A percentile compares a stretch with the other conserved stretches of the same genome.
Evolutionary conservation across 2,797 vertebrate genomes (phyloP).

Genomic region (Sphenopsis melanotis): DNA sequence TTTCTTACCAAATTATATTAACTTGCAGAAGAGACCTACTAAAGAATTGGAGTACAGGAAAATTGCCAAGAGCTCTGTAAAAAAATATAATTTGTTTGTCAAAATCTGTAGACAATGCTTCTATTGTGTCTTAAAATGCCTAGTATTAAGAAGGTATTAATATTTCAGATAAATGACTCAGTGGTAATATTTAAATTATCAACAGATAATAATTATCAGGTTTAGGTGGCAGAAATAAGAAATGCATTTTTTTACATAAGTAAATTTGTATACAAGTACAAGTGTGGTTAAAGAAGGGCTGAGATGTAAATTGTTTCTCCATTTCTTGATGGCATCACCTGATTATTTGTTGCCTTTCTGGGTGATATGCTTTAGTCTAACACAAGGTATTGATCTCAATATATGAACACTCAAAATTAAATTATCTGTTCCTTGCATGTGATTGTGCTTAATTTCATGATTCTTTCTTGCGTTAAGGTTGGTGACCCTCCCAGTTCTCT

Average conservation of each 20-base stretch:
- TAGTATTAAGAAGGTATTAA: neutral
- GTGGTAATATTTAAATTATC: neutral
- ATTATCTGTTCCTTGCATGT: neutral
- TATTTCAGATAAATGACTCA: neutral
- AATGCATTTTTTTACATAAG: neutral
- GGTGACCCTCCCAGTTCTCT: neutral
- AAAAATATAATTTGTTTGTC: neutral
- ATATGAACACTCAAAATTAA: neutral
- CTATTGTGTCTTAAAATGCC: neutral
- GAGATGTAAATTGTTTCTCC: neutral
- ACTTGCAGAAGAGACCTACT: neutral
- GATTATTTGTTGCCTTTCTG: neutral
- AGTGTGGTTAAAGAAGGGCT: neutral
- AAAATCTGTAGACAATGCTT: neutral
- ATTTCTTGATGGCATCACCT: neutral
- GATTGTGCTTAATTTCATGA: neutral
- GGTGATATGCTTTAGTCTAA: neutral
- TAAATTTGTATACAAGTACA: neutral
- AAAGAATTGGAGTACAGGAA: neutral
- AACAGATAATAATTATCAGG: neutral
- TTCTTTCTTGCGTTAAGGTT: neutral
- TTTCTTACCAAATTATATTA: neutral
- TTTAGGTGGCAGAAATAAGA: neutral
- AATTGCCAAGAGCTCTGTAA: neutral
- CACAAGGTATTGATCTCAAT: neutral